These are phyloP conservation scores for Puma concolor DNA, from an alignment of 2,113 vertebrate species.

Conservation along the genomic window DNA sequence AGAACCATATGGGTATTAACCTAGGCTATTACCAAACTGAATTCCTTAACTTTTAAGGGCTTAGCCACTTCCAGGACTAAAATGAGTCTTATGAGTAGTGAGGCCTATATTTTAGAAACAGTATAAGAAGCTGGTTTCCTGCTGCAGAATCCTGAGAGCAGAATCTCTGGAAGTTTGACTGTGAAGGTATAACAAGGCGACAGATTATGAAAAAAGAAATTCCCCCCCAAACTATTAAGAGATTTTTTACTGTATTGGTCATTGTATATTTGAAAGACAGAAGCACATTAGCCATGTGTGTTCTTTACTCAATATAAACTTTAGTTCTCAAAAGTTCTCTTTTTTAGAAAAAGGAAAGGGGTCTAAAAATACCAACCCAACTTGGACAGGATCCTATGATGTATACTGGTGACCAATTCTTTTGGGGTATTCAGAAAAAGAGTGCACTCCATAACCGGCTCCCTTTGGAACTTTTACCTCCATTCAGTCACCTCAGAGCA, in stretches of 20 bases:
- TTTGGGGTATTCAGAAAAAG: neutral
- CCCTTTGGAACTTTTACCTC: neutral
- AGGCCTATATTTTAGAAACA: neutral
- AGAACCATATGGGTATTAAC: conserved; percentile 28
- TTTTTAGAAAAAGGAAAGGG: neutral
- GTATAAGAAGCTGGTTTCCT: neutral
- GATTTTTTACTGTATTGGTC: neutral
- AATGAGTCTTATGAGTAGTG: neutral
- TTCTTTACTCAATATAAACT: conserved; percentile 7
- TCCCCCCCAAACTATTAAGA: neutral
- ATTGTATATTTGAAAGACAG: neutral
- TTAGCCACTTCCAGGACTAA: conserved; percentile 21
- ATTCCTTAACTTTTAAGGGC: conserved; percentile 9
- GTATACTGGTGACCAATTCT: neutral
- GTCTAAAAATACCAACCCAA: neutral
- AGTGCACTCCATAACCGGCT: neutral
- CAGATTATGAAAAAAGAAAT: neutral
- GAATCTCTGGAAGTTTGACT: neutral
- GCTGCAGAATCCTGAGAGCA: neutral
- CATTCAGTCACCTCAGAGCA: neutral
- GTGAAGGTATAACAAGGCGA: conserved; percentile 29
- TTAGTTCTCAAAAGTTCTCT: neutral
- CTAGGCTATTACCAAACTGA: neutral
- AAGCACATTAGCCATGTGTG: neutral
- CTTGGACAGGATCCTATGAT: neutral